Evolutionary conservation across 2,797 vertebrate genomes (phyloP).

Genomic region (Enteromius trimaculatus): DNA sequence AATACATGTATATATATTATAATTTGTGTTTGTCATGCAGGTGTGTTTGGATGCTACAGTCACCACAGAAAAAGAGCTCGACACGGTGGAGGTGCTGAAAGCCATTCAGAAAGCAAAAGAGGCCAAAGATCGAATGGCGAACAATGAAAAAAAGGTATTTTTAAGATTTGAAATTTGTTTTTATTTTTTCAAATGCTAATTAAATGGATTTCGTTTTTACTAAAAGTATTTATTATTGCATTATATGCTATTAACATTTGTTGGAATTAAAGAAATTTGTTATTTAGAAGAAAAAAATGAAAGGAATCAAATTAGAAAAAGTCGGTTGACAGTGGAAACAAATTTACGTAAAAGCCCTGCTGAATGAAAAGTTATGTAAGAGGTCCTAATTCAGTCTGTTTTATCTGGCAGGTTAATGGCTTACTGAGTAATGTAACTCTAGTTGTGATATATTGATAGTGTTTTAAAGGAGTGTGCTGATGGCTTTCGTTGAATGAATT

Average conservation of each 20-base stretch:
- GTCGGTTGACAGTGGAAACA: neutral
- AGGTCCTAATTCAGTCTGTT: neutral
- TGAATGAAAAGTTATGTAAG: neutral
- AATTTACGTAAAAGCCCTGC: neutral
- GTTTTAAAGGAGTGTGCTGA: neutral
- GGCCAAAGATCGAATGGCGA: constrained; percentile 87
- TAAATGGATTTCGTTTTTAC: neutral
- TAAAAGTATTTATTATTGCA: no score
- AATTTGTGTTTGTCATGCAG: constrained; percentile 67
- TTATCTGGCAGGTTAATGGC: neutral
- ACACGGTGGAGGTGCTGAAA: constrained; percentile 97
- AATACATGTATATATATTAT: neutral
- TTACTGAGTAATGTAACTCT: neutral
- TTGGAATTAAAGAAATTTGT: neutral
- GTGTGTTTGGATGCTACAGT: constrained; percentile 87
- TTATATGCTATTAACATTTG: neutral
- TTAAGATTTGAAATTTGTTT: neutral
- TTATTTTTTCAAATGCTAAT: neutral
- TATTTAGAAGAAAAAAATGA: neutral
- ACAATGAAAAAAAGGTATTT: constrained; percentile 88
- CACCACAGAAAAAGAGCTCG: constrained; percentile 93
- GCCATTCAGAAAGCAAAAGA: constrained; percentile 99
- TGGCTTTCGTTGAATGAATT: neutral
- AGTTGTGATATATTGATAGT: neutral
- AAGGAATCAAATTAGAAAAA: neutral